Evolutionary conservation across 2,888 invertebrate species (phyloP), one percentile per base, ranked within the genome.

Genomic region (Cybosia mesomella): DNA sequence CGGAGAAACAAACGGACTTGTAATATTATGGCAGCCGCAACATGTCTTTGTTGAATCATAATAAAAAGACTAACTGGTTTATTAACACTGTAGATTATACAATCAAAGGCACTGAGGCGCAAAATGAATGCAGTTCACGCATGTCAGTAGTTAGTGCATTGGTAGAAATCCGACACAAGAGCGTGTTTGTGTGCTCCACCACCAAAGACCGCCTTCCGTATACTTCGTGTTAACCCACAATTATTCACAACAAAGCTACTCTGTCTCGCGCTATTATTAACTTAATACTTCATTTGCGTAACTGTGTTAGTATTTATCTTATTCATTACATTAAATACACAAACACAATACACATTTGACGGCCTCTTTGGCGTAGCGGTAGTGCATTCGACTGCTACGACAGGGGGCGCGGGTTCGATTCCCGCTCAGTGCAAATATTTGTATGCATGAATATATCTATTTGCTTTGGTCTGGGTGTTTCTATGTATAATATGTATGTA

Each of bases 51-150:
- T n/a, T 57, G 36, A 32, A 57, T 58, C 11, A 28, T 28, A 64
- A 24, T 43, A 39, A 57, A 39, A 64, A 18, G n/a, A 36, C 34
- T 59, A 74, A 70, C 73, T 80, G 86, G 83, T 84, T 86, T 80
- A 83, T 87, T 85, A 76, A 75, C 79, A 75, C 71, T 79, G 85
- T 80, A 87, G 83, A 89, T 85, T 84, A 85, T 84, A 86, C 87
- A 90, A 91, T 89, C 78, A 84, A 81, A 85, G 66, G 85, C 87
- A 89, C 78, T 90, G 85, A 85, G 79, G 85, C 90, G 87, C 80
- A 80, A 89, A 93, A 93, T 92, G 86, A 91, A 91, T 84, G 70
- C 80, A 82, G 85, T 80, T 83, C 83, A 81, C 71, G 82, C 88
- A 84, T 84, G 83, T 83, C 80, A 74, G 75, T 71, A 66, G 66